A percentile compares a stretch with the other conserved stretches of the same genome.
phyloP scores from a whole-genome alignment of 2,113 vertebrate species.

The Triplophysa rosa region DNA sequence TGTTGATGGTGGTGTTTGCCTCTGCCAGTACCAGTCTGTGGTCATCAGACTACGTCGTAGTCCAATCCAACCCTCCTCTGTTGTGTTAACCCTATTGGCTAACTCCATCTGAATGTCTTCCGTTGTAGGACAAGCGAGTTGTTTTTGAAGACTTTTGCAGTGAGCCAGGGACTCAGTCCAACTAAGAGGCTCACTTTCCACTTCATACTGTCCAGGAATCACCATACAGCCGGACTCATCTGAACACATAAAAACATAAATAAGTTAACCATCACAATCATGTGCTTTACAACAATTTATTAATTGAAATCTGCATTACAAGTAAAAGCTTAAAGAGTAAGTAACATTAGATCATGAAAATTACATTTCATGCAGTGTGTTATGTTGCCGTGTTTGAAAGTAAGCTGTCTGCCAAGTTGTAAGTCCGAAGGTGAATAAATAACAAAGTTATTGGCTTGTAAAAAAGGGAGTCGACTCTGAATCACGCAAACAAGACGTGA shows the following conservation, averaged over 20 bases:
- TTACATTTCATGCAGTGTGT: too few species aligned
- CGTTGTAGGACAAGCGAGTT: slow-evolving; percentile 19
- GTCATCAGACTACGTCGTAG: slow-evolving; percentile 27
- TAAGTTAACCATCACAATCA: too few species aligned
- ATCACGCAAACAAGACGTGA: too few species aligned
- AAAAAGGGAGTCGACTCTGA: too few species aligned
- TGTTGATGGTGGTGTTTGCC: neutral
- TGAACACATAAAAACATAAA: neutral
- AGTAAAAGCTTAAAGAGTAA: neutral
- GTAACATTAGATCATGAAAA: too few species aligned
- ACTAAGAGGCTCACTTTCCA: neutral
- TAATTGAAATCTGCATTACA: too few species aligned
- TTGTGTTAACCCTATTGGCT: neutral
- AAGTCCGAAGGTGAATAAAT: too few species aligned
- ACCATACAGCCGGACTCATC: slow-evolving; percentile 4
- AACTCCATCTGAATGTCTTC: neutral
- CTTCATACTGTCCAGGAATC: neutral
- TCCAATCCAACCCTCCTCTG: slow-evolving; percentile 11
- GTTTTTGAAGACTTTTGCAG: neutral
- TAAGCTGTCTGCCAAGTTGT: too few species aligned
- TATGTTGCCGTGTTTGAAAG: too few species aligned
- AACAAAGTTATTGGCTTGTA: too few species aligned
- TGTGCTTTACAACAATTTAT: too few species aligned
- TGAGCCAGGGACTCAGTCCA: neutral
- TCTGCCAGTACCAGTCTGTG: slow-evolving; percentile 27